Percentiles rank a stretch among this genome's conserved stretches.
Conservation (phyloP, 2,797 vertebrate species). For the Leucoraja ocellata region DNA sequence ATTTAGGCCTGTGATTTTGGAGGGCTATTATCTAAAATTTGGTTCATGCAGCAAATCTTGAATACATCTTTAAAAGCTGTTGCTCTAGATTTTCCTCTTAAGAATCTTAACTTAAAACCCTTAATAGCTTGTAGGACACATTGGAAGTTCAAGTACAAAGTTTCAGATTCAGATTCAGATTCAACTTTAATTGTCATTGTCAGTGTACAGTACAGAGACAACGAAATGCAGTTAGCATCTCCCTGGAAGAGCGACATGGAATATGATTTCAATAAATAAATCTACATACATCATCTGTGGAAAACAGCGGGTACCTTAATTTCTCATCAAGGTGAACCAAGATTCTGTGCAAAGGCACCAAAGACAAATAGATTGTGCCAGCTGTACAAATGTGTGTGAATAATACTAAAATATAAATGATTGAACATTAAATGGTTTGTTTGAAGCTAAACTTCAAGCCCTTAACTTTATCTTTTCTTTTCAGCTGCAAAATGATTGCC, state of each 20-base stretch:
- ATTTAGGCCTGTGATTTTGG: background rate
- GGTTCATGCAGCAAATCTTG: background rate
- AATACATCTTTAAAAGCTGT: background rate
- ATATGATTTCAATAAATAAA: too few species aligned
- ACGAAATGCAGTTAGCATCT: too few species aligned
- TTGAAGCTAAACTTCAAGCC: background rate
- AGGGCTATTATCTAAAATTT: background rate
- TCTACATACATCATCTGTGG: too few species aligned
- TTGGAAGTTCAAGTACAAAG: background rate
- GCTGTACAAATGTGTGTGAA: background rate
- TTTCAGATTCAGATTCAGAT: too few species aligned
- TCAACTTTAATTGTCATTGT: too few species aligned
- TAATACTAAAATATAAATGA: background rate
- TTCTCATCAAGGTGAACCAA: background rate
- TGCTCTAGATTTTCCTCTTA: background rate
- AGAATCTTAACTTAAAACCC: background rate
- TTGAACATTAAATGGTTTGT: background rate
- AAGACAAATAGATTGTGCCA: background rate
- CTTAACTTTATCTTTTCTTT: constrained; percentile 1
- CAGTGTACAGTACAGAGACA: too few species aligned
- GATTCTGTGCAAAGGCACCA: background rate
- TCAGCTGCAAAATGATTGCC: background rate
- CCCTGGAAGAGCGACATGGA: too few species aligned
- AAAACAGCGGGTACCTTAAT: background rate
- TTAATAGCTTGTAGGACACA: background rate